Percentiles rank a stretch among this genome's conserved stretches.
Conservation (phyloP, 2,113 vertebrate species). For the Cyprinodon tularosa region DNA sequence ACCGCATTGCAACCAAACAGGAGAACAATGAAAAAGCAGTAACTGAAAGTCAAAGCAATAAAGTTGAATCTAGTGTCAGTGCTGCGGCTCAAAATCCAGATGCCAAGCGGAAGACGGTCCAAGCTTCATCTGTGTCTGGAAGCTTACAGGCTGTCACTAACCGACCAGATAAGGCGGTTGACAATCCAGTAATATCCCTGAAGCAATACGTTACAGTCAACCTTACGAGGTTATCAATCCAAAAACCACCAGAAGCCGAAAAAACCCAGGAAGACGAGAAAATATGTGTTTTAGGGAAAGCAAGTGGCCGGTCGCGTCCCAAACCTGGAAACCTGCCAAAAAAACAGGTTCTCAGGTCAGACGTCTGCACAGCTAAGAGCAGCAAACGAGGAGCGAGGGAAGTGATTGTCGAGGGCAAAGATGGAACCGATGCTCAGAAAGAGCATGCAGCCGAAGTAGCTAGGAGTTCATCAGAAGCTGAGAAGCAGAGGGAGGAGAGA, state of each 20-base stretch:
- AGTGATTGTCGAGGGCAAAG: conserved; percentile 68
- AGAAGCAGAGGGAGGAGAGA: conserved; percentile 25
- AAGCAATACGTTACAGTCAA: conserved; percentile 79
- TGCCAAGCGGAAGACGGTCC: conserved; percentile 3
- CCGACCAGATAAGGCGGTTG: conserved; percentile 24
- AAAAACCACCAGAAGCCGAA: conserved; percentile 35
- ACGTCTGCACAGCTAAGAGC: conserved; percentile 45
- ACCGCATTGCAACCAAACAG: conserved; percentile 34
- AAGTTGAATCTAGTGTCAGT: conserved; percentile 8
- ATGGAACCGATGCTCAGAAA: conserved; percentile 46
- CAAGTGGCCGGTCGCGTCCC: conserved; percentile 25
- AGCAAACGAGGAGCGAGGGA: conserved; percentile 73
- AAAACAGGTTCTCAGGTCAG: conserved; percentile 51
- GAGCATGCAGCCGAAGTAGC: conserved; percentile 31
- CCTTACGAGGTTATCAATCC: conserved; percentile 72
- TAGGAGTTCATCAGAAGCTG: conserved; percentile 10
- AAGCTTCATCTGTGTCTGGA: not conserved
- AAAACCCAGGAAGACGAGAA: conserved; percentile 23
- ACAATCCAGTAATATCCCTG: conserved; percentile 60
- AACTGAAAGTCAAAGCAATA: conserved; percentile 19
- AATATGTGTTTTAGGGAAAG: conserved; percentile 21
- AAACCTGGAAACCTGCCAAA: conserved; percentile 24
- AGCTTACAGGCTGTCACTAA: conserved; percentile 12
- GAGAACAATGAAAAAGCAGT: conserved; percentile 22
- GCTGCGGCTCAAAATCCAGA: not conserved